phyloP scores from a whole-genome alignment of 1,140 invertebrate species.

The Neelides sp. region DNA sequence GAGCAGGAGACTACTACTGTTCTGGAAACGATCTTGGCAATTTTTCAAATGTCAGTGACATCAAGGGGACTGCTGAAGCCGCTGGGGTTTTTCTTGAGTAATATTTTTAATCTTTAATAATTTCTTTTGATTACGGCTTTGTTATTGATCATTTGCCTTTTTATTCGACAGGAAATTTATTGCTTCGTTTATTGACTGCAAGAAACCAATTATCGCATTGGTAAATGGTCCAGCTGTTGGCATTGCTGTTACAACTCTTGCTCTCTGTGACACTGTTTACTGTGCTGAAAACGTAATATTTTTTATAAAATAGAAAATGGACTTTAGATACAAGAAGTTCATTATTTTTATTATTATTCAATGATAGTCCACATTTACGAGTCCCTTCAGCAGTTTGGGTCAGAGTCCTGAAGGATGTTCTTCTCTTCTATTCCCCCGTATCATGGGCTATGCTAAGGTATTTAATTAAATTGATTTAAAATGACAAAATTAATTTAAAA shows the following conservation, averaged over 20 bases:
- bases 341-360: neutral
- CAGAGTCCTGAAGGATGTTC: conserved; percentile 50
- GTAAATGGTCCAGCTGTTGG: conserved; percentile 53
- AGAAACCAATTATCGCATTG: conserved; percentile 48
- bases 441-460: conserved; percentile 46
- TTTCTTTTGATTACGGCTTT: neutral
- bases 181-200: conserved; percentile 46
- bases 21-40: conserved; percentile 49
- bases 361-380: conserved; percentile 45
- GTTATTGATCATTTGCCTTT: conserved; percentile 1
- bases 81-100: conserved; percentile 15
- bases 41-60: conserved; percentile 38
- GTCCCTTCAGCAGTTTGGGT: conserved; percentile 46
- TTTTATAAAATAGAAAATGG: too few species aligned
- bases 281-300: too few species aligned
- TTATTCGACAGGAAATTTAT: conserved; percentile 42
- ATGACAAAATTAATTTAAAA: neutral
- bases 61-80: conserved; percentile 32
- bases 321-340: too few species aligned
- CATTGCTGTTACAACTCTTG: conserved; percentile 46
- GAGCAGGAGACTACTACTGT: conserved; percentile 45
- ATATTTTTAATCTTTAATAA: neutral
- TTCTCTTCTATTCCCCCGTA: conserved; percentile 44
- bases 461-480: conserved; percentile 11
- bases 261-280: conserved; percentile 48